Base-by-base conservation (phyloP, 2,888 invertebrate species). In the Palloptera scutellata region DNA sequence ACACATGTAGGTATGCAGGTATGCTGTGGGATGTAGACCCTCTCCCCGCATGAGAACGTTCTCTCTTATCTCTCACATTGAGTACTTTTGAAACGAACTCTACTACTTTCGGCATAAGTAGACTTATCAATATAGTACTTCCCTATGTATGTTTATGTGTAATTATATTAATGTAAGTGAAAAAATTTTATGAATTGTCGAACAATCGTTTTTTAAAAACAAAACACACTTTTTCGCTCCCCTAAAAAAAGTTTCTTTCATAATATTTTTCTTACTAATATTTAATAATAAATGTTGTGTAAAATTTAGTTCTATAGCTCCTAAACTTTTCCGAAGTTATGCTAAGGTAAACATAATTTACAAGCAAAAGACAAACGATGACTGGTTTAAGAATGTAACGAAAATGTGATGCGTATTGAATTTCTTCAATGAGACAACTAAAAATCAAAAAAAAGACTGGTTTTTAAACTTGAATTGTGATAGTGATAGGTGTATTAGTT, bases 111-210 rank as follows among this genome's bases (percentile, higher is more conserved):
- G 30, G 6, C 2, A 4, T 30, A 2, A 63, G 17, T 41, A 52
- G 19, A 48, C 20, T 51, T 45, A 17, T 64, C 15, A n/a, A 13
- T 12, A 30, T 40, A 51, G 1, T 43, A 41, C 11, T 41, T 41
- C 13, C 13, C 40, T 30, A 30, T 45, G 17, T 61, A 67, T 67
- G 61, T 64, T 68, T 64, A 68, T 67, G 66, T 66, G 43, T 60
- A 30, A 60, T 68, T 66, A 6, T 30, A 30, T 30, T 30, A 30
- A 30, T 60, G 45, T 11, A 19, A 54, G 53, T 51, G 20, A 19
- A 19, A 58, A 41, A 70, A 74, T 73, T 43, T 57, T 80, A 81
- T 81, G 81, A 82, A 81, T 81, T 81, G 82, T 81, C 78, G 81
- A 82, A 81, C 81, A 81, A 81, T 81, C 81, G 74, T 64, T 68